Percentiles rank a stretch among this genome's conserved stretches.
phyloP scores from a whole-genome alignment of 2,888 invertebrate species.

The Scaeva pyrastri region DNA sequence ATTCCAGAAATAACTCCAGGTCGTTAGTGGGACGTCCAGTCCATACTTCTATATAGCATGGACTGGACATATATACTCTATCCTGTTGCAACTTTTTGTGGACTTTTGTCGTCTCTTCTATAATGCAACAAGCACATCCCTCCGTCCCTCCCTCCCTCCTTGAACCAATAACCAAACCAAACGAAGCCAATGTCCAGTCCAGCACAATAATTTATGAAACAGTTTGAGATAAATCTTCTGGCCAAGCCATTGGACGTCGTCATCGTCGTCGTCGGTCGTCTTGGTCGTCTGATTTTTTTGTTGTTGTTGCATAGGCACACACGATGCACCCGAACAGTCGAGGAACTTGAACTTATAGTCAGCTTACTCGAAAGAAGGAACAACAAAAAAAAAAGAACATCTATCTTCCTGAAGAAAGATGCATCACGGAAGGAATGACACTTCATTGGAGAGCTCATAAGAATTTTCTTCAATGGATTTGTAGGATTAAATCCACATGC shows the following conservation, averaged over 20 bases:
- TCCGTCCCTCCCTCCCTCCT: not conserved
- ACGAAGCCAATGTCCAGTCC: not conserved
- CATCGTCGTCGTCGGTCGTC: not conserved
- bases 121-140: not conserved
- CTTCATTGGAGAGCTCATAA: slow-evolving; percentile 2
- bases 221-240: slow-evolving; percentile 63
- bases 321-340: too few relatives aligned
- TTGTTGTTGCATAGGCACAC: slow-evolving; percentile 33
- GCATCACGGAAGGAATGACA: slow-evolving; percentile 33
- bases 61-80: not conserved
- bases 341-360: slow-evolving; percentile 17
- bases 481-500: slow-evolving; percentile 50
- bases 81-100: slow-evolving; percentile 34
- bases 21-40: slow-evolving; percentile 5
- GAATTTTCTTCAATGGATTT: slow-evolving; percentile 59
- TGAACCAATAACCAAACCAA: not conserved
- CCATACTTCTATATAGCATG: too few relatives aligned
- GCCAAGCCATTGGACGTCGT: not conserved
- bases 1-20: slow-evolving; percentile 46
- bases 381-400: not conserved
- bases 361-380: not conserved
- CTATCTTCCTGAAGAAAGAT: slow-evolving; percentile 28
- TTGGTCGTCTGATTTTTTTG: not conserved
- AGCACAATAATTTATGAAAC: slow-evolving; percentile 64
- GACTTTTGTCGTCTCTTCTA: slow-evolving; percentile 64